A percentile compares a stretch with the other conserved stretches of the same genome.
phyloP scores from a whole-genome alignment of 2,113 vertebrate species.

The Gopherus flavomarginatus region DNA sequence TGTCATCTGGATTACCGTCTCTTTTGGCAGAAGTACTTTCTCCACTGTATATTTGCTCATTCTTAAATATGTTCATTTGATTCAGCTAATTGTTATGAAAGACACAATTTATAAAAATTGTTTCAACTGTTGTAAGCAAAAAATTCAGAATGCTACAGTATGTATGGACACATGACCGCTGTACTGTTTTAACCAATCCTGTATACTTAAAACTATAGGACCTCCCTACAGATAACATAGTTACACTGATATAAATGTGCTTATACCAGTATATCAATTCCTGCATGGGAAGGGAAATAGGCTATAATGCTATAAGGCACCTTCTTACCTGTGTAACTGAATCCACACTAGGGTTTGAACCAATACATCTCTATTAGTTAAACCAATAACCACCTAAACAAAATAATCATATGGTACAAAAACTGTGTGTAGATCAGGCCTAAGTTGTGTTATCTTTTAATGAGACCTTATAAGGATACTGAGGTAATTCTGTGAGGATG shows the following conservation, averaged over 20 bases:
- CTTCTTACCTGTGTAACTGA: background rate
- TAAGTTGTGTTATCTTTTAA: background rate
- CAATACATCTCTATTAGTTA: background rate
- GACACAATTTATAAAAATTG: background rate
- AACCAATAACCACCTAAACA: background rate
- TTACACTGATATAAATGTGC: background rate
- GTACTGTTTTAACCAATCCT: background rate
- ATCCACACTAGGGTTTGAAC: background rate
- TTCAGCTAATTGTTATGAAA: background rate
- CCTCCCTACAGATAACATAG: background rate
- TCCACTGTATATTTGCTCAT: constrained; percentile 44
- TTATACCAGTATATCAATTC: background rate
- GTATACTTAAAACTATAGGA: background rate
- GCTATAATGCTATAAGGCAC: background rate
- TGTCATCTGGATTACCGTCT: constrained; percentile 16
- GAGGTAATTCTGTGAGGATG: background rate
- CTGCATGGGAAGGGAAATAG: background rate
- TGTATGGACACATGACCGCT: background rate
- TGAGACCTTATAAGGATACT: background rate
- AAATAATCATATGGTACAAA: background rate
- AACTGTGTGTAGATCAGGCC: background rate
- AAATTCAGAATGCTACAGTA: background rate
- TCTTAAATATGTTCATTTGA: constrained; percentile 33
- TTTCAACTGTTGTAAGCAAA: background rate
- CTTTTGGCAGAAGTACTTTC: constrained; percentile 57